phyloP scores from a whole-genome alignment of 1,140 invertebrate genomes.

The Muscidifurax raptorellus region DNA sequence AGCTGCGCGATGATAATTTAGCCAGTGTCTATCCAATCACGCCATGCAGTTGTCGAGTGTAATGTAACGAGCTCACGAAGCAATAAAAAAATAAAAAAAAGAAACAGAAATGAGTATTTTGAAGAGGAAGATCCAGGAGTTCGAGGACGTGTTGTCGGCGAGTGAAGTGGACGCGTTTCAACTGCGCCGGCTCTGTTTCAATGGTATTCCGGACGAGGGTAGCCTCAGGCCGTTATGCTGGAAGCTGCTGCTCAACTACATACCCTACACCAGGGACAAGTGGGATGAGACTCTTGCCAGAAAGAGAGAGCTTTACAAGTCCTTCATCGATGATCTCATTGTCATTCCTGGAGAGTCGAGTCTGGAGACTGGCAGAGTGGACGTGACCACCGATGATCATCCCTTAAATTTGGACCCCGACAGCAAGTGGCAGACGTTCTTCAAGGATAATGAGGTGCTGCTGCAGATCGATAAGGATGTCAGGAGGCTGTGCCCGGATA shows the following conservation, averaged over 20 bases:
- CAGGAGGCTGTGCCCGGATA: constrained; percentile 93
- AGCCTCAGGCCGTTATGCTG: constrained; percentile 86
- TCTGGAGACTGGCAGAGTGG: constrained; percentile 75
- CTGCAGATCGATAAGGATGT: constrained; percentile 99
- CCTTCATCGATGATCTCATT: constrained; percentile 92
- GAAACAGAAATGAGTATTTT: constrained; percentile 52
- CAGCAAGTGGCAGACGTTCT: constrained; percentile 94
- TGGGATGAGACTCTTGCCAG: constrained; percentile 82
- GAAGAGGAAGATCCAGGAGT: constrained; percentile 79
- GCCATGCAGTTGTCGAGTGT: neutral
- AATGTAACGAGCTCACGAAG: neutral
- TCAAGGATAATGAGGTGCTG: constrained; percentile 97
- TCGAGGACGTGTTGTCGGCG: constrained; percentile 80
- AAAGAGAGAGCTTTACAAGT: constrained; percentile 86
- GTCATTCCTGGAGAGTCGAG: constrained; percentile 82
- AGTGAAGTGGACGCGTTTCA: constrained; percentile 82
- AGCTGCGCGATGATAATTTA: neutral
- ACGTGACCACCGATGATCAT: constrained; percentile 84
- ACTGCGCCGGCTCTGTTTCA: constrained; percentile 83
- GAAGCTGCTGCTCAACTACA: constrained; percentile 89
- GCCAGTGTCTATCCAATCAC: neutral
- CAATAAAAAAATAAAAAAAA: neutral
- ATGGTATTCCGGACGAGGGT: constrained; percentile 90
- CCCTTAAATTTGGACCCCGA: constrained; percentile 95
- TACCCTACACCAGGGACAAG: constrained; percentile 80